phyloP scores from a whole-genome alignment of 1,140 invertebrate genomes.

The Rhizoglyphus robini region DNA sequence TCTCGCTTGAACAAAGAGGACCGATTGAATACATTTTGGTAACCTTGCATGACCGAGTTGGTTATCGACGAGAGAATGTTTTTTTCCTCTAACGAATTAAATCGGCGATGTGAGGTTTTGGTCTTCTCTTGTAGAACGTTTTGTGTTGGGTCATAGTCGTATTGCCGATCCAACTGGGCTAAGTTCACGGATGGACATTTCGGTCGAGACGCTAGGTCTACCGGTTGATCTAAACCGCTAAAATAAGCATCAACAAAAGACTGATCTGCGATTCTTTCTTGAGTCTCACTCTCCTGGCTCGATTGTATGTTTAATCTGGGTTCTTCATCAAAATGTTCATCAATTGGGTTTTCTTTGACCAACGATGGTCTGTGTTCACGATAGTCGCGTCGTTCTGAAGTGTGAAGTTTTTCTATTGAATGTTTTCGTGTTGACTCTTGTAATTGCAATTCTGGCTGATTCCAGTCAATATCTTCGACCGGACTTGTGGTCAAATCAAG shows the following conservation, averaged over 20 bases:
- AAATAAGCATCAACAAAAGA: no score
- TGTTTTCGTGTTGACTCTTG: neutral
- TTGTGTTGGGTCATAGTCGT: neutral
- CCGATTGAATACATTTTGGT: conserved; percentile 20
- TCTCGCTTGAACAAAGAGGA: conserved; percentile 16
- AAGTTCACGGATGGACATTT: no score
- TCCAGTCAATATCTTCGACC: no score
- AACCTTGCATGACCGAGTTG: conserved; percentile 14
- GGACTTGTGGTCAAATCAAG: no score
- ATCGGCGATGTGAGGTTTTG: neutral
- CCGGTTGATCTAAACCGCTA: no score
- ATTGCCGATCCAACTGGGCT: no score
- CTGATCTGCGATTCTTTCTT: no score
- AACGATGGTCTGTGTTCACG: neutral
- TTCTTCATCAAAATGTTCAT: neutral
- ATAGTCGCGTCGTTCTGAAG: neutral
- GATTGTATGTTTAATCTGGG: neutral
- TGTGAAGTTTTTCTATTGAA: neutral
- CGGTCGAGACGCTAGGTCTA: no score
- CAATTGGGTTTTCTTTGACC: neutral
- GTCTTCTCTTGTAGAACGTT: no score
- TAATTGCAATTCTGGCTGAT: no score
- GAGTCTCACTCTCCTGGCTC: neutral
- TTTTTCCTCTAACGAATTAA: conserved; percentile 3
- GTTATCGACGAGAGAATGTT: conserved; percentile 11